Percentiles rank a stretch among this genome's conserved stretches.
phyloP scores from a whole-genome alignment of 2,113 vertebrate species.

The Pachypanchax playfairii region DNA sequence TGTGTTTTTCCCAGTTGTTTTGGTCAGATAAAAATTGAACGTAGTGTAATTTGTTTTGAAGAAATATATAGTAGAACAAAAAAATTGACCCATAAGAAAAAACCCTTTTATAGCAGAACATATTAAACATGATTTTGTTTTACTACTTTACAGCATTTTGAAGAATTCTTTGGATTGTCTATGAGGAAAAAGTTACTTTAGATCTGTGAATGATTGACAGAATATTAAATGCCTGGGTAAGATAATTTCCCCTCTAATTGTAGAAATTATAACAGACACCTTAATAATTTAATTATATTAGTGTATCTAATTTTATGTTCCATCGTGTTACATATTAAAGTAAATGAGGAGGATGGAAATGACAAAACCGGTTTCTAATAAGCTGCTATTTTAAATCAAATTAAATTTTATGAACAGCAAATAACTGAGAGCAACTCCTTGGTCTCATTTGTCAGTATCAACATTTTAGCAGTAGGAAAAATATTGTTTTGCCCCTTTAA shows the following conservation, averaged over 20 bases:
- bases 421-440: neutral
- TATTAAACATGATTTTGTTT: no score
- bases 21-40: no score
- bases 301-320: neutral
- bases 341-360: neutral
- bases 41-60: no score
- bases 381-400: neutral
- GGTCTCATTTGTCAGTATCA: neutral
- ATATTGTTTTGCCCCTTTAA: neutral
- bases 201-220: slow-evolving; percentile 8
- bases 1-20: no score
- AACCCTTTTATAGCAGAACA: no score
- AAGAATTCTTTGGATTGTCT: no score
- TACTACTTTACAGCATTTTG: no score
- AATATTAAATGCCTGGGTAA: slow-evolving; percentile 4
- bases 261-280: neutral
- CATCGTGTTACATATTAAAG: neutral
- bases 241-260: slow-evolving; percentile 11
- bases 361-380: neutral
- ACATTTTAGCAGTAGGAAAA: no score
- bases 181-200: no score
- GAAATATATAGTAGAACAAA: neutral
- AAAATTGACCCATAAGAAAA: no score
- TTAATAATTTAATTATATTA: slow-evolving; percentile 4
- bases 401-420: neutral